Evolutionary conservation across 2,797 vertebrate species (phyloP).

Genomic region (Prunella strophiata): DNA sequence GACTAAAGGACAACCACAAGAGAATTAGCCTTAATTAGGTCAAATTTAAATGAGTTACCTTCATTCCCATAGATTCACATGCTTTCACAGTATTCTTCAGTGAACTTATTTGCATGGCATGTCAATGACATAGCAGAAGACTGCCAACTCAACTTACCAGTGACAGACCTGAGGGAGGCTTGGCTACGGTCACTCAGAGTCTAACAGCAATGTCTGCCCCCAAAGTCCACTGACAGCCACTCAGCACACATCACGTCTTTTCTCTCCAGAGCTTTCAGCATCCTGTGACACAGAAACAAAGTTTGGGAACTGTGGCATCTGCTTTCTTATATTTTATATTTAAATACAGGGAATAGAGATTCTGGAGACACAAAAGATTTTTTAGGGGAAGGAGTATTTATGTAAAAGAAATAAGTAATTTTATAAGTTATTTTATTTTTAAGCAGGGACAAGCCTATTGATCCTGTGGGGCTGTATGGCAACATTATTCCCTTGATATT

Average conservation of each 20-base stretch:
- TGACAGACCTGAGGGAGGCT: background rate
- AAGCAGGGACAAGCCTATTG: background rate
- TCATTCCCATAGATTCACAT: background rate
- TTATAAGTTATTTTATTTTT: background rate
- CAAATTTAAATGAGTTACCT: background rate
- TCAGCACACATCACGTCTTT: fast-evolving
- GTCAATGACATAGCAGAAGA: background rate
- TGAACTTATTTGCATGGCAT: background rate
- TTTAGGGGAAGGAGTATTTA: background rate
- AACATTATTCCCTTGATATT: background rate
- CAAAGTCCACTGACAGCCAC: fast-evolving
- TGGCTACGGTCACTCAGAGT: background rate
- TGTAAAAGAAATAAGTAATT: background rate
- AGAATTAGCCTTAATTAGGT: background rate
- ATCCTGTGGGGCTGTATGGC: background rate
- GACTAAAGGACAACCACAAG: background rate
- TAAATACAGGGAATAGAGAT: background rate
- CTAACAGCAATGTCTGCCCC: background rate
- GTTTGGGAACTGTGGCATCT: background rate
- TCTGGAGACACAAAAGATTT: background rate
- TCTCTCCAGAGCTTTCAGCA: background rate
- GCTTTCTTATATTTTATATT: background rate
- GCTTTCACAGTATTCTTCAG: background rate
- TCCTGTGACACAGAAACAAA: background rate
- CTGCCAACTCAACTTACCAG: background rate